Percentiles rank a stretch among this genome's conserved stretches.
These are phyloP conservation scores for Uropsilus gracilis DNA, from an alignment of 2,113 vertebrate genomes.

Conservation along the genomic window DNA sequence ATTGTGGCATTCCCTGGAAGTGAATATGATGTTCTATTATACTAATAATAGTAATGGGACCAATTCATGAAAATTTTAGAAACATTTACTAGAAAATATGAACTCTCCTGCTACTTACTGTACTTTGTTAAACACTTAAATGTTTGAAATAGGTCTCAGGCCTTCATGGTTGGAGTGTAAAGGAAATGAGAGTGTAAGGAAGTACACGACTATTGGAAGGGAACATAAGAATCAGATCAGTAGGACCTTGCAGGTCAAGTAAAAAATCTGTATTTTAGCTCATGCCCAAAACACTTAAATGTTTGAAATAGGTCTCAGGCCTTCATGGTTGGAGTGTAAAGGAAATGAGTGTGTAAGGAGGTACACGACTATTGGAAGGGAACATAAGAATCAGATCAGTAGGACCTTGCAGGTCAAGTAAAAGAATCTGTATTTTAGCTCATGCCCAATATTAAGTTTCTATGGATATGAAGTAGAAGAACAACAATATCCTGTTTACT, in stretches of 20 bases:
- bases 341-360: background rate
- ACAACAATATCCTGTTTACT: background rate
- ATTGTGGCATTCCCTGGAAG: background rate
- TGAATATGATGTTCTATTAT: background rate
- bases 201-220: background rate
- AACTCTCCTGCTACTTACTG: background rate
- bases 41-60: background rate
- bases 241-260: rapidly evolving
- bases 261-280: no score
- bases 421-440: background rate
- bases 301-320: background rate
- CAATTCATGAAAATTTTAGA: background rate
- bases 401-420: rapidly evolving
- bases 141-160: background rate
- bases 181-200: background rate
- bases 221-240: background rate
- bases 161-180: background rate
- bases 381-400: background rate
- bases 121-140: background rate
- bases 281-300: background rate
- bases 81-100: background rate
- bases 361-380: background rate
- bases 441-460: background rate
- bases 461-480: background rate
- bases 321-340: background rate